Evolutionary conservation across 2,113 vertebrate genomes (phyloP).

Genomic region (Orientallactaga bullata): DNA sequence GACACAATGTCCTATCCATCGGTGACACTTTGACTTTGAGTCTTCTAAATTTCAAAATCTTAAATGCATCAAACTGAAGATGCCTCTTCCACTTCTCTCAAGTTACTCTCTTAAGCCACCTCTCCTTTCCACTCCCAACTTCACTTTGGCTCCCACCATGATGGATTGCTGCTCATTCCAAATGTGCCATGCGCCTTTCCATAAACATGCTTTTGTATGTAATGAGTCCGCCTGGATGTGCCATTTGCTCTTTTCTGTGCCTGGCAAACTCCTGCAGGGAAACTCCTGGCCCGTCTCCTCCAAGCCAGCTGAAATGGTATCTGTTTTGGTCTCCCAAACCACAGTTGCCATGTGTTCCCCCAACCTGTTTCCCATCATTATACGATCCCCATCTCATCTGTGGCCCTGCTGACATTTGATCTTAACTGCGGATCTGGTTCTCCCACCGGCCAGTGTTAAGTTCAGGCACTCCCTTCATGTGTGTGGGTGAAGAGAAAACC

Average conservation of each 20-base stretch:
- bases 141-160: neutral
- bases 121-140: neutral
- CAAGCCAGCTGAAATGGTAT: conserved; percentile 9
- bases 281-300: neutral
- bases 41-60: neutral
- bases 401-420: neutral
- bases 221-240: conserved; percentile 43
- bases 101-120: neutral
- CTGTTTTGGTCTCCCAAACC: neutral
- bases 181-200: neutral
- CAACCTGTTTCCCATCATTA: no score
- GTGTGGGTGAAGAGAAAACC: neutral
- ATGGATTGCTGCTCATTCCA: conserved; percentile 4
- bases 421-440: neutral
- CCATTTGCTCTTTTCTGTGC: conserved; percentile 70
- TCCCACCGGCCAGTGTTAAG: neutral
- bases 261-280: conserved; percentile 44
- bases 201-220: conserved; percentile 36
- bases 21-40: neutral
- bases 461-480: accelerated
- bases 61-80: neutral
- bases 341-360: accelerated
- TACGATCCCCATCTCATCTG: neutral
- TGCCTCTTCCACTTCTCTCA: neutral
- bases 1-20: neutral